Evolutionary conservation across 1,140 invertebrate genomes (phyloP).

Genomic region (Bombus pyrosoma): DNA sequence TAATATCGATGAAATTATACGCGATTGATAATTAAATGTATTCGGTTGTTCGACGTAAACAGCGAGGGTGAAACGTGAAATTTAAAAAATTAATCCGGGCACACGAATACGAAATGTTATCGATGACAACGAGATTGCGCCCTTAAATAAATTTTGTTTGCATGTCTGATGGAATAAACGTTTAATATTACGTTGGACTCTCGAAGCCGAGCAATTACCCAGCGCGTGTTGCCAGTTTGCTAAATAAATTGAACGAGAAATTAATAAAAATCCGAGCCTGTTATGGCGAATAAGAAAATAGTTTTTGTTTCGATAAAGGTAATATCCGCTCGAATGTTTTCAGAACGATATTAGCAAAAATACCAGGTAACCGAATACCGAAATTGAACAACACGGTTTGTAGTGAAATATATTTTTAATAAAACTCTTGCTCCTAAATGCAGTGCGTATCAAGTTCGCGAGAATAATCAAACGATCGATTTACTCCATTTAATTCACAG

Average conservation of each 20-base stretch:
- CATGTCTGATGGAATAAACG: not conserved
- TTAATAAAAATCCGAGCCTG: not conserved
- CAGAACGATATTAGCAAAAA: not conserved
- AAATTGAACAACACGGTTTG: not conserved
- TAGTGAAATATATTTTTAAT: not conserved
- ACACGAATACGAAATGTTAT: not conserved
- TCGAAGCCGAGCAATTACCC: not conserved
- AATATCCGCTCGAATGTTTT: not conserved
- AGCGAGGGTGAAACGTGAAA: not conserved
- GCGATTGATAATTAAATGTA: not conserved
- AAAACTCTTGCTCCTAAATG: not conserved
- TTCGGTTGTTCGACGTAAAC: not conserved
- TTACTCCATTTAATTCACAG: no score
- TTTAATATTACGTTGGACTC: not conserved
- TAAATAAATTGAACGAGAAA: slow-evolving; percentile 21
- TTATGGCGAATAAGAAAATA: slow-evolving; percentile 4
- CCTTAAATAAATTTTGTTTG: slow-evolving; percentile 15
- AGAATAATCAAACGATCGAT: not conserved
- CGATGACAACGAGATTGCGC: not conserved
- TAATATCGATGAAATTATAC: not conserved
- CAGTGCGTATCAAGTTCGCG: not conserved
- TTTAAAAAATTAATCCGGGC: not conserved
- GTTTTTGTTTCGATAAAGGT: not conserved
- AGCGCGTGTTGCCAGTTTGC: not conserved
- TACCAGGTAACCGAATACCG: not conserved